These are phyloP conservation scores for Gila robusta DNA, from an alignment of 2,797 vertebrate species.

Conservation along the genomic window DNA sequence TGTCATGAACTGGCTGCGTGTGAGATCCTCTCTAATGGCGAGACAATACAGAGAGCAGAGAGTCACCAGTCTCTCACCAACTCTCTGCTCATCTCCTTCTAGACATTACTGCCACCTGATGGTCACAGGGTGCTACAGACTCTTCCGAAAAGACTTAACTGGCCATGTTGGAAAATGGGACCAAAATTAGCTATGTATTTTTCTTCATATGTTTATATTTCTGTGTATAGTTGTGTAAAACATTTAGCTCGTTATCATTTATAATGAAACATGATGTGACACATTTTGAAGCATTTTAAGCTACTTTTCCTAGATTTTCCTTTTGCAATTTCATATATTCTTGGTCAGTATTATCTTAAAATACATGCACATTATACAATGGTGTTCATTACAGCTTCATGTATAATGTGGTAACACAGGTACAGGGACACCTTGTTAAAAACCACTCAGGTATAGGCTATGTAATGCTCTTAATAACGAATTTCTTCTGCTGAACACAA, in stretches of 20 bases:
- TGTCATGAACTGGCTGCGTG: slow-evolving; percentile 86
- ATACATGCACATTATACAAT: not conserved
- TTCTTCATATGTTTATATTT: slow-evolving; percentile 16
- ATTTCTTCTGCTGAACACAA: too few species aligned
- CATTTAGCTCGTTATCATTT: slow-evolving; percentile 23
- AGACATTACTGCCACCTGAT: slow-evolving; percentile 70
- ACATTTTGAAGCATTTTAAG: slow-evolving; percentile 19
- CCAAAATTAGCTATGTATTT: slow-evolving; percentile 9
- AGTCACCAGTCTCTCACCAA: slow-evolving; percentile 76
- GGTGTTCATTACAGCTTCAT: not conserved
- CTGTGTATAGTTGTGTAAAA: slow-evolving; percentile 30
- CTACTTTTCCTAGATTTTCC: not conserved
- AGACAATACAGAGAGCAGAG: slow-evolving; percentile 71
- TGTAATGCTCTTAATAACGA: not conserved
- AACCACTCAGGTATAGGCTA: slow-evolving; percentile 3
- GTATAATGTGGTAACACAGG: not conserved
- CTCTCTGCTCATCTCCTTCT: slow-evolving; percentile 86
- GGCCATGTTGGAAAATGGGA: not conserved
- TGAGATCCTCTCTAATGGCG: slow-evolving; percentile 79
- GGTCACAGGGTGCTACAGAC: slow-evolving; percentile 37
- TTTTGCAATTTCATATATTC: not conserved
- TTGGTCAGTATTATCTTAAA: slow-evolving; percentile 8
- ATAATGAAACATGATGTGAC: slow-evolving; percentile 9
- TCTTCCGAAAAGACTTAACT: not conserved
- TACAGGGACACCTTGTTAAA: not conserved